A percentile compares a stretch with the other conserved stretches of the same genome.
These are phyloP conservation scores for Ctena decussata DNA, from an alignment of 2,888 invertebrate species.

Conservation along the genomic window DNA sequence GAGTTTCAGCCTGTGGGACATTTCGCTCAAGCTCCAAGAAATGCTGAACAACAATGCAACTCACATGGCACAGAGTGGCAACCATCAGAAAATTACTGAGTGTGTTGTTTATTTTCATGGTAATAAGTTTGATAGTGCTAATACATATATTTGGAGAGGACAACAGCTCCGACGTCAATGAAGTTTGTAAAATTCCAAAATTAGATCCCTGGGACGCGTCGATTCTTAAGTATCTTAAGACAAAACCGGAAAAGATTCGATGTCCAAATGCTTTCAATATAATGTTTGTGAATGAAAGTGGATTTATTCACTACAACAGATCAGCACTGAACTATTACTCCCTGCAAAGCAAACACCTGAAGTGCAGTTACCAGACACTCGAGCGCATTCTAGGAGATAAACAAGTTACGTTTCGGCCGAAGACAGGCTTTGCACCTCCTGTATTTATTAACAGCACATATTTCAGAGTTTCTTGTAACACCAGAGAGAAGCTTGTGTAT, in stretches of 20 bases:
- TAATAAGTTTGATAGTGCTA: neutral
- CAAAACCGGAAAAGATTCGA: neutral
- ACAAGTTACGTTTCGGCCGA: constrained; percentile 6
- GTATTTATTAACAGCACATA: constrained; percentile 30
- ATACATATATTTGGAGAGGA: neutral
- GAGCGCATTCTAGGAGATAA: constrained; percentile 30
- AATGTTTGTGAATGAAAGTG: neutral
- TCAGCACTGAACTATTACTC: too few relatives aligned
- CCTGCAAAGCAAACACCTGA: neutral
- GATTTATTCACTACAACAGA: neutral
- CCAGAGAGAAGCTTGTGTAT: constrained; percentile 23
- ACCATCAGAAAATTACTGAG: too few relatives aligned
- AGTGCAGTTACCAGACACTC: constrained; percentile 44
- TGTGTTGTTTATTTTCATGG: neutral
- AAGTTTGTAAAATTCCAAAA: neutral
- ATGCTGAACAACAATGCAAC: too few relatives aligned
- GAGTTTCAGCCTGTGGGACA: too few relatives aligned
- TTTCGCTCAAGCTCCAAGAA: too few relatives aligned
- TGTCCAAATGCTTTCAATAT: neutral
- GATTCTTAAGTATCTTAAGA: neutral
- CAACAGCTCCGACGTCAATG: neutral
- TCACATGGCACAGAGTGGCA: too few relatives aligned
- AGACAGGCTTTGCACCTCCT: constrained; percentile 28
- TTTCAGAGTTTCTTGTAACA: constrained; percentile 35
- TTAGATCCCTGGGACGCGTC: neutral